Conservation (phyloP, 2,113 vertebrate genomes). For the Gopherus evgoodei region DNA sequence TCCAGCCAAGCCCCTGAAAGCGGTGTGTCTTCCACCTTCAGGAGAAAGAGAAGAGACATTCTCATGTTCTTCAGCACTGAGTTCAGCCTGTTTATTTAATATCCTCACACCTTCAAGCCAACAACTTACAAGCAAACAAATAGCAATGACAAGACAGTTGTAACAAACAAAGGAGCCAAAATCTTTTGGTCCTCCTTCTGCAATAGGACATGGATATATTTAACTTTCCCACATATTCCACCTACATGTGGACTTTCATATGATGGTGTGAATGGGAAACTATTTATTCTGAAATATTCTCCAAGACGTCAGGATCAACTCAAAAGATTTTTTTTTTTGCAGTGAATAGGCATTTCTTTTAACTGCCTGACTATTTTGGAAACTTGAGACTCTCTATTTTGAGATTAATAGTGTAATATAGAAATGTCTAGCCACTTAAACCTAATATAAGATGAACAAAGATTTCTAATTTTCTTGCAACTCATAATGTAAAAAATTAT, state of each 20-base stretch:
- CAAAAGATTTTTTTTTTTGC: background rate
- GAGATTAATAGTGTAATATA: background rate
- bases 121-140: background rate
- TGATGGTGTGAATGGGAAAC: background rate
- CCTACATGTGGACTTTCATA: too few relatives aligned
- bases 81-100: background rate
- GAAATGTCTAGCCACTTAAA: background rate
- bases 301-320: background rate
- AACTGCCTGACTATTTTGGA: background rate
- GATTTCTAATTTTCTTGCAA: background rate
- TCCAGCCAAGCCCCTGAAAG: too few relatives aligned
- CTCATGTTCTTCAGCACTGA: background rate
- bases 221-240: too few relatives aligned
- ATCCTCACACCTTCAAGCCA: background rate
- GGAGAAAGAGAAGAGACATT: background rate
- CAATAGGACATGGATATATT: too few relatives aligned
- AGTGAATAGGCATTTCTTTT: background rate
- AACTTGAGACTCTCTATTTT: background rate
- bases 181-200: too few relatives aligned
- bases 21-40: background rate
- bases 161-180: too few relatives aligned
- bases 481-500: background rate
- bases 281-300: background rate
- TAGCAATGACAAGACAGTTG: background rate
- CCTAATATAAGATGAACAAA: background rate